Percentiles rank a stretch among this genome's conserved stretches.
phyloP scores from a whole-genome alignment of 2,797 vertebrate genomes.

The Crypturellus tataupa region DNA sequence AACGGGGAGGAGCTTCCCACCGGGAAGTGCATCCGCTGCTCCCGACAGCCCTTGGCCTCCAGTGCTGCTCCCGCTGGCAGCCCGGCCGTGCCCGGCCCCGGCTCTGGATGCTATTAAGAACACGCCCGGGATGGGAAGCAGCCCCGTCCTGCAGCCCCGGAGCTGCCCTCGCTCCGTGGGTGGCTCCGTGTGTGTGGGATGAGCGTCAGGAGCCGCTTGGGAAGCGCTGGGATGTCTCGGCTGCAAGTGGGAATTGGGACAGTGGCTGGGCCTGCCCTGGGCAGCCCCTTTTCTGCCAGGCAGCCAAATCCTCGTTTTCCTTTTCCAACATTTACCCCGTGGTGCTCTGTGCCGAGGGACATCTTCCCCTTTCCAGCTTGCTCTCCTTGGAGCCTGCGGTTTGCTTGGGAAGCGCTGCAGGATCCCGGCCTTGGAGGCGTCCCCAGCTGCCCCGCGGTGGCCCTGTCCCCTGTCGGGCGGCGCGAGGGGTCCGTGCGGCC shows the following conservation, averaged over 20 bases:
- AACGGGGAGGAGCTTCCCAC: neutral
- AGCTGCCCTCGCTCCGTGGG: neutral
- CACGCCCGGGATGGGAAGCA: neutral
- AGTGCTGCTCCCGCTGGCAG: rapidly evolving
- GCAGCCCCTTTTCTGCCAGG: rapidly evolving
- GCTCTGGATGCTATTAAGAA: neutral
- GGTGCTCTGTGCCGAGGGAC: rapidly evolving
- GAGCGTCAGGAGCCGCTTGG: neutral
- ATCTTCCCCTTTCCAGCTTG: rapidly evolving
- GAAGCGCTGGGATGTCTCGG: neutral
- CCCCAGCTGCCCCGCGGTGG: rapidly evolving
- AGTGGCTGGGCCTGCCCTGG: neutral
- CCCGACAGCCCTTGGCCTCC: rapidly evolving
- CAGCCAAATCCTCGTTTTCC: rapidly evolving
- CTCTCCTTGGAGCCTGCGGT: neutral
- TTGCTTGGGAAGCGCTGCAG: rapidly evolving
- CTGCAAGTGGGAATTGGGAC: too few species aligned
- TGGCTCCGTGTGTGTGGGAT: neutral
- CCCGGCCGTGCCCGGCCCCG: rapidly evolving
- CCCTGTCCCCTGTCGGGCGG: too few species aligned
- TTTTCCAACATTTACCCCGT: neutral
- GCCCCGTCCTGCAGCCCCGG: neutral
- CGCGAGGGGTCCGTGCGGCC: too few species aligned
- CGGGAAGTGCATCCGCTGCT: neutral
- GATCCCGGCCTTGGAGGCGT: rapidly evolving